Conservation (phyloP, 2,113 vertebrate species). For the Sprattus sprattus region DNA sequence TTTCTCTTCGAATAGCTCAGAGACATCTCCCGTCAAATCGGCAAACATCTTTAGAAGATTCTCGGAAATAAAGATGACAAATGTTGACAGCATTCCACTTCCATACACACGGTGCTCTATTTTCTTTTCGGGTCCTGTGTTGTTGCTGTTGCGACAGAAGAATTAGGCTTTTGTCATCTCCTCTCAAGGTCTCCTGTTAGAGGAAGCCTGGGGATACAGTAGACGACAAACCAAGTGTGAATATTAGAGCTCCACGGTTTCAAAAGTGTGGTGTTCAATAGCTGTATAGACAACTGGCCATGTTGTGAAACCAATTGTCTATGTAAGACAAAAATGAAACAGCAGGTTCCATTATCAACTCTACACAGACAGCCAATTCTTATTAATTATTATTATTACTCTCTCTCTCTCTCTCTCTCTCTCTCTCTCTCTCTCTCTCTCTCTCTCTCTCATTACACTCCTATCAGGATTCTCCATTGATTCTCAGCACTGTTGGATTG, state of each 20-base stretch:
- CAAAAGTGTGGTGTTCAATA: neutral
- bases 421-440: neutral
- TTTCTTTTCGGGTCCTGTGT: neutral
- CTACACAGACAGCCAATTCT: neutral
- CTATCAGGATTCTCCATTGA: neutral
- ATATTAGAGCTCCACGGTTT: neutral
- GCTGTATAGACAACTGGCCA: neutral
- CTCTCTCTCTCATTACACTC: neutral
- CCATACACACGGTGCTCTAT: neutral
- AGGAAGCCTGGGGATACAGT: neutral
- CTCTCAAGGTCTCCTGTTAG: neutral
- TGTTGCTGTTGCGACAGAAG: slow-evolving; percentile 6
- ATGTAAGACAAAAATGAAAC: neutral
- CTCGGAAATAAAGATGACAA: neutral
- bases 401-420: neutral
- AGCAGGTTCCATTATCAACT: neutral
- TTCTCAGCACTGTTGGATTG: neutral
- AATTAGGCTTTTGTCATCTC: slow-evolving; percentile 23
- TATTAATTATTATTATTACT: neutral
- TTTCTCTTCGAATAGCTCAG: neutral
- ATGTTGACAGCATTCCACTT: slow-evolving; percentile 1
- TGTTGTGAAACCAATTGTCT: neutral
- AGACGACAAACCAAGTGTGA: neutral
- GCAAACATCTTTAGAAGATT: neutral
- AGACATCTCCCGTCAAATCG: neutral